A percentile compares a stretch with the other conserved stretches of the same genome.
phyloP scores from a whole-genome alignment of 2,113 vertebrate genomes.

The Maccullochella peelii region DNA sequence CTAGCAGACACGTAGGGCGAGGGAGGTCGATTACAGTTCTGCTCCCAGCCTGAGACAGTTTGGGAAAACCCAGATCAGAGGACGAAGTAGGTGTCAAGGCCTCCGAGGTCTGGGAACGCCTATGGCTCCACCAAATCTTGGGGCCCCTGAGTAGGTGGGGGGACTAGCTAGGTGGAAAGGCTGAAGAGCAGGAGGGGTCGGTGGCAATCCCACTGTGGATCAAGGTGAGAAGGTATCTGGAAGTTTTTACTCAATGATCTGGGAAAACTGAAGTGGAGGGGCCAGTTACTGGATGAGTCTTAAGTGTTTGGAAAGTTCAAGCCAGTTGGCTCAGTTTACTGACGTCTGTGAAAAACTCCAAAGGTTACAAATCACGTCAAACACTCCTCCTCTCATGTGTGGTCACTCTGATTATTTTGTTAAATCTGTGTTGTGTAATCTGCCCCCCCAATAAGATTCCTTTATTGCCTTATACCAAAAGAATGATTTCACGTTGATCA shows the following conservation, averaged over 20 bases:
- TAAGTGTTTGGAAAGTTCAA: slow-evolving; percentile 77
- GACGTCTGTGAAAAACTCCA: slow-evolving; percentile 75
- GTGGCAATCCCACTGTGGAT: slow-evolving; percentile 27
- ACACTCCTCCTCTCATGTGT: slow-evolving; percentile 60
- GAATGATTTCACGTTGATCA: slow-evolving; percentile 31
- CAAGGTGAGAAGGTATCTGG: slow-evolving; percentile 69
- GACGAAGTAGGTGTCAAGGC: slow-evolving; percentile 64
- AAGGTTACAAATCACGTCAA: slow-evolving; percentile 78
- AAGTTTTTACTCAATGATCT: slow-evolving; percentile 63
- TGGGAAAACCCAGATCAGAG: slow-evolving; percentile 78
- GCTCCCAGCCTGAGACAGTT: slow-evolving; percentile 67
- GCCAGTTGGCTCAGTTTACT: slow-evolving; percentile 65
- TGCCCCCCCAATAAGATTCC: slow-evolving; percentile 39
- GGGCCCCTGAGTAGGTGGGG: slow-evolving; percentile 34
- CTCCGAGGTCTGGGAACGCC: slow-evolving; percentile 62
- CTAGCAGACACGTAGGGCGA: slow-evolving; percentile 50
- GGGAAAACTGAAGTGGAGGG: slow-evolving; percentile 58
- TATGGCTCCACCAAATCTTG: slow-evolving; percentile 53
- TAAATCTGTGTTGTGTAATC: slow-evolving; percentile 59
- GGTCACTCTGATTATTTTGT: slow-evolving; percentile 62
- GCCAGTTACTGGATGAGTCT: slow-evolving; percentile 57
- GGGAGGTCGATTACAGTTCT: slow-evolving; percentile 65
- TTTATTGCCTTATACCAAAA: slow-evolving; percentile 29
- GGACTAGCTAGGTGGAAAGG: slow-evolving; percentile 58
- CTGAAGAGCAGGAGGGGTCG: slow-evolving; percentile 36